Percentiles rank a stretch among this genome's conserved stretches.
Conservation (phyloP, 2,888 invertebrate genomes). For the Orthonevra nobilis region DNA sequence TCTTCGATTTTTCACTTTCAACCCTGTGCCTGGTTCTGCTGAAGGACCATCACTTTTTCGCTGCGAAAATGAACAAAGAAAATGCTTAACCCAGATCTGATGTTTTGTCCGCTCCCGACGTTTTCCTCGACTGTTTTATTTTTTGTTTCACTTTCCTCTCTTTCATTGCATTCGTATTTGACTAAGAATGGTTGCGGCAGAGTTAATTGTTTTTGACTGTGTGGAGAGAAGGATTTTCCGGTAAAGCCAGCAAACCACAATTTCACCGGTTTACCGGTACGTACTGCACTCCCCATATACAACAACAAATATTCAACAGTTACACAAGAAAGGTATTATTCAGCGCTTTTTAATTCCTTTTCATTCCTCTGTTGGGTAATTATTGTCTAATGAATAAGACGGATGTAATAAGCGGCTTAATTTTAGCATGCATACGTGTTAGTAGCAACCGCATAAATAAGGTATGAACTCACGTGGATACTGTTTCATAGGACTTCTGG, state of each 20-base stretch:
- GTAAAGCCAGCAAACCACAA: constrained; percentile 26
- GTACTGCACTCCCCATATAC: constrained; percentile 3
- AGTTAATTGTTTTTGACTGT: constrained; percentile 43
- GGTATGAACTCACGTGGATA: constrained; percentile 45
- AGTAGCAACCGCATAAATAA: constrained; percentile 10
- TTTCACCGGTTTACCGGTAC: constrained; percentile 40
- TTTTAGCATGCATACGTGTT: constrained; percentile 5
- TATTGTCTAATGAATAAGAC: constrained; percentile 42
- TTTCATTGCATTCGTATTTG: constrained; percentile 20
- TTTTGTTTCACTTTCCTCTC: neutral
- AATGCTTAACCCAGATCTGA: constrained; percentile 57
- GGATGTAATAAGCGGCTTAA: constrained; percentile 44
- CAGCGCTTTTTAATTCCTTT: neutral
- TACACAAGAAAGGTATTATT: constrained; percentile 27
- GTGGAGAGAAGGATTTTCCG: neutral
- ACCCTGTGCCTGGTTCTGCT: neutral
- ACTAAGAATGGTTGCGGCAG: constrained; percentile 23
- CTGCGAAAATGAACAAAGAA: constrained; percentile 36
- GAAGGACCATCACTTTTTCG: too few relatives aligned
- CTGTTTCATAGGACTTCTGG: constrained; percentile 36
- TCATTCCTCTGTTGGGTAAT: neutral
- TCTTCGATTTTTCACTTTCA: too few relatives aligned
- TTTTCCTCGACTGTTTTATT: neutral
- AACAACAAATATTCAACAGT: neutral
- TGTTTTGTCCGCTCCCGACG: constrained; percentile 1